Percentiles rank a stretch among this genome's conserved stretches.
Conservation (phyloP, 2,888 invertebrate genomes). For the Pristionchus fissidentatus region DNA sequence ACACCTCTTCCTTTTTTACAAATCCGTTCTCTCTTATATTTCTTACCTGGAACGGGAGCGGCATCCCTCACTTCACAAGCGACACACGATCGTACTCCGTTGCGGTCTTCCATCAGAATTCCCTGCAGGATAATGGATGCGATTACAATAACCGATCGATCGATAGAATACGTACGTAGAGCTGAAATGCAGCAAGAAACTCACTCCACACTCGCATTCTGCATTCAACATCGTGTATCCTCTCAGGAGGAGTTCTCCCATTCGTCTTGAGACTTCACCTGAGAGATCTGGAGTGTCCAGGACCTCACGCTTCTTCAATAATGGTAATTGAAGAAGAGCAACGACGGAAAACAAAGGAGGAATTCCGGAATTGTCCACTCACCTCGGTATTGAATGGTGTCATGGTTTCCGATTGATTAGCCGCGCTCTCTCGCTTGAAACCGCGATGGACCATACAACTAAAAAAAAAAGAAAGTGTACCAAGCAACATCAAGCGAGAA, state of each 20-base stretch:
- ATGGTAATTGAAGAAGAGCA: neutral
- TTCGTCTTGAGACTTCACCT: conserved; percentile 39
- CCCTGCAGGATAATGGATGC: conserved; percentile 35
- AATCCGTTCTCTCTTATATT: neutral
- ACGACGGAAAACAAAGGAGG: neutral
- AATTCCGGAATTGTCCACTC: neutral
- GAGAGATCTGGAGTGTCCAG: conserved; percentile 10
- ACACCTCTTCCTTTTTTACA: neutral
- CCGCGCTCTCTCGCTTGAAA: conserved; percentile 6
- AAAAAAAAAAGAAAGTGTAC: neutral
- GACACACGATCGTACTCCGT: conserved; percentile 9
- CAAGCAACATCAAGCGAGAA: neutral
- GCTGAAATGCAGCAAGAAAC: too few relatives aligned
- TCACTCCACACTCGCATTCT: conserved; percentile 45
- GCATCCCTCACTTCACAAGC: conserved; percentile 33
- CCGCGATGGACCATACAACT: conserved; percentile 46
- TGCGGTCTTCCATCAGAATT: conserved; percentile 47
- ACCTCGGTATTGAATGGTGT: conserved; percentile 44
- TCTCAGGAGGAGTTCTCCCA: conserved; percentile 48
- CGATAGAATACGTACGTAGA: neutral
- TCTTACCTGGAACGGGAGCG: neutral
- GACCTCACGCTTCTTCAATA: conserved; percentile 38
- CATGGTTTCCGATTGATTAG: neutral
- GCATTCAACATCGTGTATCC: conserved; percentile 50
- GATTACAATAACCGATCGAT: neutral